Percentiles rank a stretch among this genome's conserved stretches.
Evolutionary conservation across 2,797 vertebrate genomes (phyloP).

Genomic region (Hydrolagus colliei): DNA sequence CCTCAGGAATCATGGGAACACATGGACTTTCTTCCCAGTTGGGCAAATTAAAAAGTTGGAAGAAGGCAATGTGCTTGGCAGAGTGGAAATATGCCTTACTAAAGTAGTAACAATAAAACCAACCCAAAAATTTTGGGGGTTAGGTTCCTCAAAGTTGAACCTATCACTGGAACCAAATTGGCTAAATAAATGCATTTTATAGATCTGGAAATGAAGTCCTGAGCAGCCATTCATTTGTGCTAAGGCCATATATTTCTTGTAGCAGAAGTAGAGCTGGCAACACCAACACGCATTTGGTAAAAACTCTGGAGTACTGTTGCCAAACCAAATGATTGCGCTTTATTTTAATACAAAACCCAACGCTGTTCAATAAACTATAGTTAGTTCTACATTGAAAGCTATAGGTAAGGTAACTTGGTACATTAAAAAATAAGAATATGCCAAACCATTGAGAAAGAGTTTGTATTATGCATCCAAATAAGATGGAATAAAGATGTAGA

Average conservation of each 20-base stretch:
- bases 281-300: constrained; percentile 19
- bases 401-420: too few species aligned
- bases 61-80: constrained; percentile 9
- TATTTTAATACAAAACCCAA: not conserved
- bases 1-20: too few species aligned
- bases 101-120: constrained; percentile 4
- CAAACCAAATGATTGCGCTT: not conserved
- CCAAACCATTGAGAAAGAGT: too few species aligned
- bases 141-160: not conserved
- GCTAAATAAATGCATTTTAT: not conserved
- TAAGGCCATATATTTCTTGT: constrained; percentile 5
- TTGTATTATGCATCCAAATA: too few species aligned
- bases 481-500: too few species aligned
- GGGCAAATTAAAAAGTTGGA: not conserved
- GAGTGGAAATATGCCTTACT: constrained; percentile 7
- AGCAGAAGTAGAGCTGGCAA: not conserved
- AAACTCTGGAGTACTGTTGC: not conserved
- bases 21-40: constrained; percentile 10
- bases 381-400: too few species aligned
- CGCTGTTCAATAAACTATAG: not conserved
- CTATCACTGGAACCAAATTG: not conserved
- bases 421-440: too few species aligned
- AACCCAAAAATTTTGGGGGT: not conserved
- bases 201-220: not conserved
- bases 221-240: not conserved